Conservation (phyloP, 2,113 vertebrate species). For the Narcine bancroftii region DNA sequence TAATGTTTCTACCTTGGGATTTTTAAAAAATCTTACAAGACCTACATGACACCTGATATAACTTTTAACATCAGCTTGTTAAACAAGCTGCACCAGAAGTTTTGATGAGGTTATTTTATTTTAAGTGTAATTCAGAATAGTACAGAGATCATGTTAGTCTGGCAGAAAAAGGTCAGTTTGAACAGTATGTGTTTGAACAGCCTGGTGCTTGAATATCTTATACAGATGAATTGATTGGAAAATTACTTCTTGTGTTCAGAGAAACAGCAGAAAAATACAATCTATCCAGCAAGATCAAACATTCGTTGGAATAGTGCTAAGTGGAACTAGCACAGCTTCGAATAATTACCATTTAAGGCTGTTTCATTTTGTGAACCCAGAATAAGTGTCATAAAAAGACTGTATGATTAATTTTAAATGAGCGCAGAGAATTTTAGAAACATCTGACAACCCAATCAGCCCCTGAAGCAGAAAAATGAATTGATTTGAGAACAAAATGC, state of each 20-base stretch:
- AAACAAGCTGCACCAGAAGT: neutral
- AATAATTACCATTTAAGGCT: neutral
- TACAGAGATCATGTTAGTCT: neutral
- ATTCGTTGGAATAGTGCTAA: neutral
- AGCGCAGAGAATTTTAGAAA: neutral
- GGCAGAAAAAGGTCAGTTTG: neutral
- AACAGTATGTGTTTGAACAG: neutral
- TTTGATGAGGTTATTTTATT: neutral
- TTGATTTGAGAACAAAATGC: neutral
- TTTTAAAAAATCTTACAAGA: neutral
- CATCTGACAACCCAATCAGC: neutral
- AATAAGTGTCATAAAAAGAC: neutral
- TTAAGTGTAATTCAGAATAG: neutral
- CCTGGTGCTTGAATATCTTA: neutral
- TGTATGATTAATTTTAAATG: neutral
- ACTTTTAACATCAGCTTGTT: neutral
- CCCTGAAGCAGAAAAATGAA: neutral
- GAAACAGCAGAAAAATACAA: neutral
- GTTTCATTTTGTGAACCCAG: neutral
- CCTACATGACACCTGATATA: neutral
- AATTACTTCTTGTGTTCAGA: neutral
- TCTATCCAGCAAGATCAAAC: neutral
- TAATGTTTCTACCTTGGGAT: neutral
- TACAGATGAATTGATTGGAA: neutral
- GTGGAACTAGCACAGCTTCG: neutral